A percentile compares a stretch with the other conserved stretches of the same genome.
Evolutionary conservation across 1,140 invertebrate species (phyloP).

Genomic region (Drosophila prosaltans): DNA sequence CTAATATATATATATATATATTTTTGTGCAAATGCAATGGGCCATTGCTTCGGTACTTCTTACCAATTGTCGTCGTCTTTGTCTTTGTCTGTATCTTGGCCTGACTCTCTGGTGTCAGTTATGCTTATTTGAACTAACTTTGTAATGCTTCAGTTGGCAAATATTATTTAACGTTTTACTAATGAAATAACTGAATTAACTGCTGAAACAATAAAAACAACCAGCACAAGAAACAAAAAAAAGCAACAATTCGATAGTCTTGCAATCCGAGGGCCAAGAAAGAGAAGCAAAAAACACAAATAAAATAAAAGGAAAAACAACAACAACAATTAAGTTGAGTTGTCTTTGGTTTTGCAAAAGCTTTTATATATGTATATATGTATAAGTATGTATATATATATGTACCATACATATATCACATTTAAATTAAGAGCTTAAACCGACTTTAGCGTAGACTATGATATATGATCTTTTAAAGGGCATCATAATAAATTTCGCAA

Average conservation of each 20-base stretch:
- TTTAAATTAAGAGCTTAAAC: slow-evolving; percentile 14
- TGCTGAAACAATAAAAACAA: slow-evolving; percentile 34
- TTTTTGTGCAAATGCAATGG: slow-evolving; percentile 39
- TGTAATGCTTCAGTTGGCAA: slow-evolving; percentile 55
- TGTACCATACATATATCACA: background rate
- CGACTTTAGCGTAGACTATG: slow-evolving; percentile 4
- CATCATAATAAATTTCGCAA: slow-evolving; percentile 15
- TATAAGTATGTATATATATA: background rate
- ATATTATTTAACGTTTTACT: slow-evolving; percentile 52
- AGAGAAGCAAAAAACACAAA: slow-evolving; percentile 28
- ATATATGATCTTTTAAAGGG: slow-evolving; percentile 11
- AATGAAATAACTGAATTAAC: slow-evolving; percentile 53
- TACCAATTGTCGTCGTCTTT: background rate
- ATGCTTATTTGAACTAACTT: slow-evolving; percentile 43
- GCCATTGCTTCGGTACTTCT: slow-evolving; percentile 30
- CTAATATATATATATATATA: background rate
- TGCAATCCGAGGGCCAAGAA: slow-evolving; percentile 38
- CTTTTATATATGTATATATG: background rate
- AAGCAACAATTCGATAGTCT: slow-evolving; percentile 21
- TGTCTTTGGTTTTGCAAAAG: slow-evolving; percentile 10
- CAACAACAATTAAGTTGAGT: slow-evolving; percentile 20
- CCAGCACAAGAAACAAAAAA: slow-evolving; percentile 27
- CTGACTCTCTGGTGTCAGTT: slow-evolving; percentile 42
- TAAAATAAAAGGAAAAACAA: slow-evolving; percentile 16
- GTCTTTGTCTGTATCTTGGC: slow-evolving; percentile 14